Conservation (phyloP, 2,888 invertebrate species). For the Hirudinaria manillensis region DNA sequence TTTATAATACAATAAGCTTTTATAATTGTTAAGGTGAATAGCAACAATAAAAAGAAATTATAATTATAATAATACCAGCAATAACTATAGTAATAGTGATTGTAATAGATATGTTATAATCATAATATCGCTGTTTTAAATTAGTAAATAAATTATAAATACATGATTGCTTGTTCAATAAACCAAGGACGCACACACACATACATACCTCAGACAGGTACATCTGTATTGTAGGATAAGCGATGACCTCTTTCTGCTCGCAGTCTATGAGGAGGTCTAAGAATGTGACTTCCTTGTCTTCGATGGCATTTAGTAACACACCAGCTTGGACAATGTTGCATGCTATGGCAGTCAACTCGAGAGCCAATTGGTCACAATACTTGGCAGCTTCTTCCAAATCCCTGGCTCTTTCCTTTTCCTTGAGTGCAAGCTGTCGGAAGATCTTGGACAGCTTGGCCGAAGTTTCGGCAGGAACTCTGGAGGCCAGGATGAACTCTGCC, state of each 20-base stretch:
- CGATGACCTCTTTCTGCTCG: conserved; percentile 87
- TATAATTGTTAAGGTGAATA: no score
- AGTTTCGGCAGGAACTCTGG: conserved; percentile 96
- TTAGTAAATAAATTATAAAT: no score
- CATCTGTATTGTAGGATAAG: conserved; percentile 92
- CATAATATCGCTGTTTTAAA: no score
- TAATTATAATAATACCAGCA: no score
- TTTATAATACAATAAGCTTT: no score
- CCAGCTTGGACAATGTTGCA: conserved; percentile 91
- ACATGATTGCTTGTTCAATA: no score
- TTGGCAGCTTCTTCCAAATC: conserved; percentile 83
- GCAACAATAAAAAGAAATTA: no score
- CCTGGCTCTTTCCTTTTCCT: conserved; percentile 94
- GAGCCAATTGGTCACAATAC: conserved; percentile 95
- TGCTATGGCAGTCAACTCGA: conserved; percentile 84
- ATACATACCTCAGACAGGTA: conserved; percentile 67
- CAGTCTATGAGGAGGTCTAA: conserved; percentile 94
- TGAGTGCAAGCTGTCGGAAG: conserved; percentile 71
- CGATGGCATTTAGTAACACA: conserved; percentile 85
- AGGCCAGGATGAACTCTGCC: conserved; percentile 94
- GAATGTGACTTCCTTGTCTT: conserved; percentile 86
- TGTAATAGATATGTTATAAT: no score
- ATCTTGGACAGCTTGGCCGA: conserved; percentile 88
- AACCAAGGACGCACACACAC: not conserved
- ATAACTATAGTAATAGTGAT: no score